Percentiles rank a stretch among this genome's conserved stretches.
Conservation (phyloP, 2,888 invertebrate genomes). For the Formica aserva region DNA sequence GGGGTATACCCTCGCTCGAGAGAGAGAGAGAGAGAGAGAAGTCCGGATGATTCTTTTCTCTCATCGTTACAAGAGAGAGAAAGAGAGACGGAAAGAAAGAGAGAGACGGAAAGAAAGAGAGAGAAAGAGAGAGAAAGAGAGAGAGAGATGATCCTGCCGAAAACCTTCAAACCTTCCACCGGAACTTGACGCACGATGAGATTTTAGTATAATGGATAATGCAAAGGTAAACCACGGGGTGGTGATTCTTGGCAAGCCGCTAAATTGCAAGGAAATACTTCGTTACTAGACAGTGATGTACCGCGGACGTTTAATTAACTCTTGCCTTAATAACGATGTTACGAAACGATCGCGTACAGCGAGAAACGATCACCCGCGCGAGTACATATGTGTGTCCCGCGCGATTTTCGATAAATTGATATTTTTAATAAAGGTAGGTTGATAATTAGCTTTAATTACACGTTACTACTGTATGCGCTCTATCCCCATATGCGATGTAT, state of each 20-base stretch:
- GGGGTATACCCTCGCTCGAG: conserved; percentile 34
- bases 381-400: background rate
- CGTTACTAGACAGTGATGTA: conserved; percentile 52
- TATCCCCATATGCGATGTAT: conserved; percentile 11
- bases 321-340: conserved; percentile 50
- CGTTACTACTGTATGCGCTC: conserved; percentile 39
- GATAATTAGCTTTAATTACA: conserved; percentile 50
- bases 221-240: conserved; percentile 38
- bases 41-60: conserved; percentile 34
- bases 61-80: background rate
- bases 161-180: conserved; percentile 55
- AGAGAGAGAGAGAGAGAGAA: background rate
- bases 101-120: background rate
- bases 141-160: conserved; percentile 28
- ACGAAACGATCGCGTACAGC: conserved; percentile 34
- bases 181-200: conserved; percentile 40
- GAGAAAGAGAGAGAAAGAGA: background rate
- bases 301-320: conserved; percentile 52
- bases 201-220: conserved; percentile 49
- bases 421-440: conserved; percentile 47
- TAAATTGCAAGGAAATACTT: conserved; percentile 44
- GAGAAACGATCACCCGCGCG: conserved; percentile 29
- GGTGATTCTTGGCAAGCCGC: conserved; percentile 36
- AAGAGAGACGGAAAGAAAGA: background rate
- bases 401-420: conserved; percentile 45